Base-by-base conservation (phyloP, 2,797 vertebrate species). In the Antrozous pallidus region DNA sequence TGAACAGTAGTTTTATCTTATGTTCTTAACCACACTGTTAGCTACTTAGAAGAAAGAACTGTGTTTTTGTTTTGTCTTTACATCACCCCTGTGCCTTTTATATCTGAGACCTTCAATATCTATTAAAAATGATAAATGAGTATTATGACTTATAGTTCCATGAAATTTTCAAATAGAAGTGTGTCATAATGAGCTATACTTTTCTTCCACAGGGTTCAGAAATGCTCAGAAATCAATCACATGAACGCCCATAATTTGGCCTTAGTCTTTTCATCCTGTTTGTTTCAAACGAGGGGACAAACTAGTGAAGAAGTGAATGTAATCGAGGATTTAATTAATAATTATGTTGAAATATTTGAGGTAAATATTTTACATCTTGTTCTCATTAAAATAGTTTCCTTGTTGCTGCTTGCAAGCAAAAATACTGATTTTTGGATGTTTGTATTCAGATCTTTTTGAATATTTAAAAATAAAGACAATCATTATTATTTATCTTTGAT, bases 211-310 rank as follows among this genome's bases (percentile, higher is more conserved):
- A 98, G 98, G 95, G 99, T 99, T 91, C 99, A 99, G 95, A 99
- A 98, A 93, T 99, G 99, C 95, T 99, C 99, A 74, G 98, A 99
- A 97, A 99, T 99, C 95, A 99, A 99, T 98, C 98, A 98, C 80
- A 99, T 99, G 99, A 98, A 98, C 11, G 97, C 98, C 45, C 98
- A 98, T 58, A 99, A 98, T 88, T 98, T 99, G 98, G 99, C 99
- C 1, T 96, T 98, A 54, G 98, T 98, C n/a, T 99, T 99, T 98
- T 99, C 99, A 18, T 98, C 99, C 49, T 99, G 98, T 97, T 97
- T 99, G 80, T 99, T 99, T 98, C 99, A 99, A 98, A 99, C 99
- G 0, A 98, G 97, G 88, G 99, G 99, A 95, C 99, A 99, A 96
- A 99, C 98, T 47, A 98, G 98, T 31, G 98, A 99, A 98, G 99